A percentile compares a stretch with the other conserved stretches of the same genome.
Evolutionary conservation across 2,888 invertebrate species (phyloP).

Genomic region (Slavum lentiscoides): DNA sequence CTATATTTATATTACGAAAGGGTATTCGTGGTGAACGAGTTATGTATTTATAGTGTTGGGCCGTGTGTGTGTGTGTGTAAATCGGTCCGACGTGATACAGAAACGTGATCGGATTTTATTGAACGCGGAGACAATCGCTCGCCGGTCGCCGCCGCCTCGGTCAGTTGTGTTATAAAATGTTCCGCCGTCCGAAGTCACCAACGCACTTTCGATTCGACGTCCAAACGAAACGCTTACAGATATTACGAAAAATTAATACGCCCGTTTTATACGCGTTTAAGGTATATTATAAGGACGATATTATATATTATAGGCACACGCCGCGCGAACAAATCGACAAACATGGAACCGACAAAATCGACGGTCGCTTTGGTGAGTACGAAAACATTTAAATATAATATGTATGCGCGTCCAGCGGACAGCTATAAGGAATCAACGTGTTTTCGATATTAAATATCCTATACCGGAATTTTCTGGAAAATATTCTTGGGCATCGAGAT

Average conservation of each 20-base stretch:
- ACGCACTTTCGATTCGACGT: constrained; percentile 34
- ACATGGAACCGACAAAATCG: neutral
- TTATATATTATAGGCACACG: neutral
- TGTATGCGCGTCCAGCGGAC: too few species aligned
- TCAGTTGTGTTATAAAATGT: constrained; percentile 33
- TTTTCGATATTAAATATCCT: too few species aligned
- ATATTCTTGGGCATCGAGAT: too few species aligned
- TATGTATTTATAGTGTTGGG: too few species aligned
- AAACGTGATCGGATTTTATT: constrained; percentile 29
- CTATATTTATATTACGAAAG: too few species aligned
- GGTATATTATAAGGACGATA: neutral
- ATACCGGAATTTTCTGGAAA: too few species aligned
- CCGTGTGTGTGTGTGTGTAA: neutral
- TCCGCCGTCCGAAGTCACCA: neutral
- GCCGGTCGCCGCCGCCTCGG: neutral
- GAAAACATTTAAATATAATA: too few species aligned
- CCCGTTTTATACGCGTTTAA: too few species aligned
- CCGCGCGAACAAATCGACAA: neutral
- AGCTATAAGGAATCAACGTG: too few species aligned
- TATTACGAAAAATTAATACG: neutral
- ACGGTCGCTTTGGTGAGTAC: constrained; percentile 5
- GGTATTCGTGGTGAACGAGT: too few species aligned
- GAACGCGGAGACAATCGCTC: neutral
- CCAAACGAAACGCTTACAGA: neutral
- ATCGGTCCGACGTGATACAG: neutral